A percentile compares a stretch with the other conserved stretches of the same genome.
Evolutionary conservation across 2,113 vertebrate species (phyloP).

Genomic region (Chroicocephalus ridibundus): DNA sequence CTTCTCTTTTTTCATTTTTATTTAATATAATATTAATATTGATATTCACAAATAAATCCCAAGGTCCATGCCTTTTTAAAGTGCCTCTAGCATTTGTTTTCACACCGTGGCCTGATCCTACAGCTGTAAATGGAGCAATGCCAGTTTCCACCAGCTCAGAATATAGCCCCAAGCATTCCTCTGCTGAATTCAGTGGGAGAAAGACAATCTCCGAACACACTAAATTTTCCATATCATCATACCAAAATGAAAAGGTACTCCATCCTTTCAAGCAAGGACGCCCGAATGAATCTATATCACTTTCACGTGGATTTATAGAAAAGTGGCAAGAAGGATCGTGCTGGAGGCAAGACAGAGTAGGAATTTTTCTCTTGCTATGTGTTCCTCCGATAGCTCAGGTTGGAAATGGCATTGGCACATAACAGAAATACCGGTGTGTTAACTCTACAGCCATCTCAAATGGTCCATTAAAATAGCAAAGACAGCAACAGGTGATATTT

Average conservation of each 20-base stretch:
- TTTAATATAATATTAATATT: slow-evolving; percentile 16
- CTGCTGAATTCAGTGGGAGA: background rate
- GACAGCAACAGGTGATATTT: background rate
- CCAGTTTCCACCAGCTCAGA: background rate
- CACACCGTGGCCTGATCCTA: background rate
- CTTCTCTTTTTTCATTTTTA: background rate
- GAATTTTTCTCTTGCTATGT: background rate
- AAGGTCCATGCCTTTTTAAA: background rate
- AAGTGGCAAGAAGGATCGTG: background rate
- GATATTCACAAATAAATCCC: slow-evolving; percentile 15
- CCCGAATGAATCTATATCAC: background rate
- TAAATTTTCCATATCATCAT: background rate
- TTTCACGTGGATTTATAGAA: background rate
- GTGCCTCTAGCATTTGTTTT: background rate
- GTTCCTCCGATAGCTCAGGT: background rate
- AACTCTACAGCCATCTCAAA: background rate
- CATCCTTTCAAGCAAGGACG: background rate
- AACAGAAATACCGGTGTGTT: background rate
- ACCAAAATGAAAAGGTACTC: background rate
- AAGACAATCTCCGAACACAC: background rate
- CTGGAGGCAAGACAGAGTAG: background rate
- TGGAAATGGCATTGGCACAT: background rate
- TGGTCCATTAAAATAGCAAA: background rate
- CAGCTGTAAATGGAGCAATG: background rate
- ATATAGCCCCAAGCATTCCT: background rate